phyloP scores from a whole-genome alignment of 2,797 vertebrate genomes.

The Neomorphus geoffroyi region DNA sequence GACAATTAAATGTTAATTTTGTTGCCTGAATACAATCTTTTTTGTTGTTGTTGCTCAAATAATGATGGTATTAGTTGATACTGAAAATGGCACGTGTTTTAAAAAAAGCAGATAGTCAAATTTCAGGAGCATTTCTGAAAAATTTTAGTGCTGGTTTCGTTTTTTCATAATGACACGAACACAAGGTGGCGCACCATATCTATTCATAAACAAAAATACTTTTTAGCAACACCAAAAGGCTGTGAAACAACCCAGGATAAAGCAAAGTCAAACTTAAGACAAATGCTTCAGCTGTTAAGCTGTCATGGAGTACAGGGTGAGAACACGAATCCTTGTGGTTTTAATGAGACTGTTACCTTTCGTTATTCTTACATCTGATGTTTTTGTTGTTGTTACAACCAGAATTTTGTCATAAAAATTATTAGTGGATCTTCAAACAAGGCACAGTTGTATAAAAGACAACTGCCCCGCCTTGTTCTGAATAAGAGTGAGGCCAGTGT shows the following conservation, averaged over 20 bases:
- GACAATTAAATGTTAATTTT: background rate
- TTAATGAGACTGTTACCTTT: background rate
- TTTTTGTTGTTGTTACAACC: background rate
- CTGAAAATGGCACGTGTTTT: background rate
- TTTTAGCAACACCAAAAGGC: background rate
- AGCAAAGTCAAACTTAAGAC: slow-evolving; percentile 16
- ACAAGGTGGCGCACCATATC: slow-evolving; percentile 86
- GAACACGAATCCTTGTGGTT: background rate
- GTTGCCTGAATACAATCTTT: background rate
- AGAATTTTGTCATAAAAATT: background rate
- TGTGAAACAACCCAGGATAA: slow-evolving; percentile 1
- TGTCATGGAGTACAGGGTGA: background rate
- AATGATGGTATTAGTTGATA: background rate
- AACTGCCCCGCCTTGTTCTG: background rate
- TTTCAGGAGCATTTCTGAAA: background rate
- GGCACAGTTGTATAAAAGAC: background rate
- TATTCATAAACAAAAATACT: slow-evolving; percentile 31
- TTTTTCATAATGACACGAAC: slow-evolving; percentile 40
- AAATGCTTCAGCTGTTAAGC: slow-evolving; percentile 26
- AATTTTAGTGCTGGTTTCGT: background rate
- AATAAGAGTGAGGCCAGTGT: background rate
- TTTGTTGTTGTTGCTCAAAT: background rate
- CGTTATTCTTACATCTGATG: background rate
- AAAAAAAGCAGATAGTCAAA: background rate
- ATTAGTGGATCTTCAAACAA: background rate